A percentile compares a stretch with the other conserved stretches of the same genome.
Conservation (phyloP, 1,140 invertebrate genomes). For the Laupala kohalensis region DNA sequence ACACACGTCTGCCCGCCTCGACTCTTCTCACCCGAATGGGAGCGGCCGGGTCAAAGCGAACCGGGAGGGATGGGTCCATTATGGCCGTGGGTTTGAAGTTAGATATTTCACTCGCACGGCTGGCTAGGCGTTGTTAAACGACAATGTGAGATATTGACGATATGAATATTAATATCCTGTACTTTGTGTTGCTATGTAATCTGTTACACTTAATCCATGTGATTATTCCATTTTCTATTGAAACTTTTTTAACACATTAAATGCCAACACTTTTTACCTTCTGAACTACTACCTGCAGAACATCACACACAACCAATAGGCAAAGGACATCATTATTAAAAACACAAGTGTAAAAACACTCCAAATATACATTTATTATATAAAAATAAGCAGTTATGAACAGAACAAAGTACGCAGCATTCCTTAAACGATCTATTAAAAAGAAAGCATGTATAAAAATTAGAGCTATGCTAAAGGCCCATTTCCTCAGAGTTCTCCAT, state of each 20-base stretch:
- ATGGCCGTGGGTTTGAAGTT: slow-evolving; percentile 17
- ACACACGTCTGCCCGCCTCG: slow-evolving; percentile 5
- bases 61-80: slow-evolving; percentile 19
- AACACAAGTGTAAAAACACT: neutral
- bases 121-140: too few relatives aligned
- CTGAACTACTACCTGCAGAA: too few relatives aligned
- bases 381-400: neutral
- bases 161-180: too few relatives aligned
- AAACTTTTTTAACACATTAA: too few relatives aligned
- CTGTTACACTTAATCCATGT: too few relatives aligned
- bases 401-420: neutral
- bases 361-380: neutral
- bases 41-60: slow-evolving; percentile 19
- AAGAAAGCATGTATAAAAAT: neutral
- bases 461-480: neutral
- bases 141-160: too few relatives aligned
- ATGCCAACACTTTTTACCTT: too few relatives aligned
- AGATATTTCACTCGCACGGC: too few relatives aligned
- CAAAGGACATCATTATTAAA: slow-evolving; percentile 10
- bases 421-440: neutral
- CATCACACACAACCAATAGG: too few relatives aligned
- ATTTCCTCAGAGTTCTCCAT: neutral
- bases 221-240: too few relatives aligned
- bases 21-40: slow-evolving; percentile 23
- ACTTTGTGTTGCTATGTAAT: too few relatives aligned